These are phyloP conservation scores for Desmophyllum pertusum DNA, from an alignment of 92 coral and sea anemone species.

Conservation along the genomic window DNA sequence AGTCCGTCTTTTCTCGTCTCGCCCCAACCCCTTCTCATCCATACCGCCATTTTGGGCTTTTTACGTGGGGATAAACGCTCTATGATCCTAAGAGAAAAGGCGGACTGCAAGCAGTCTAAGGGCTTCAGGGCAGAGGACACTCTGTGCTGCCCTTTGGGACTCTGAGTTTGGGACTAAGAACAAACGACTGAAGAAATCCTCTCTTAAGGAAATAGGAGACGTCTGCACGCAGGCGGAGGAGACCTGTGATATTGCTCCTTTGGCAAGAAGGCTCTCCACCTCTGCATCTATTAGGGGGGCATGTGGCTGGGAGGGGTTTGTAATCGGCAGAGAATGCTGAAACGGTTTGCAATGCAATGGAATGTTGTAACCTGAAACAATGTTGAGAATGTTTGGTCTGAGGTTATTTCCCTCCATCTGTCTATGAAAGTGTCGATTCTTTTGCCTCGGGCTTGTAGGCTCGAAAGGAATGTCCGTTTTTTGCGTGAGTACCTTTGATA, in stretches of 20 bases:
- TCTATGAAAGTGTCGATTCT: slow-evolving; percentile 39
- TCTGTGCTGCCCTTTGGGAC: too few relatives aligned
- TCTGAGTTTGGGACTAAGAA: slow-evolving; percentile 51
- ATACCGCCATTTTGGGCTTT: too few relatives aligned
- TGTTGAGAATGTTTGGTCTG: slow-evolving; percentile 21
- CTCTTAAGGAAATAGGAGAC: too few relatives aligned
- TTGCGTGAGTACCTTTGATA: slow-evolving; percentile 2
- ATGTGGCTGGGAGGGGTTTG: background rate
- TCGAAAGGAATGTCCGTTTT: slow-evolving; percentile 44
- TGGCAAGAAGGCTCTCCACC: slow-evolving; percentile 5
- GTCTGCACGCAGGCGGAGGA: too few relatives aligned
- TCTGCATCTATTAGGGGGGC: slow-evolving; percentile 18
- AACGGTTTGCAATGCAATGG: slow-evolving; percentile 27
- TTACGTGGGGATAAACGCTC: too few relatives aligned
- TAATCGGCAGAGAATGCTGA: slow-evolving; percentile 21
- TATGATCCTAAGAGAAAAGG: too few relatives aligned
- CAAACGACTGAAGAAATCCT: slow-evolving; percentile 49
- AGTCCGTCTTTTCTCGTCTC: too few relatives aligned
- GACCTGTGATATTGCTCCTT: slow-evolving; percentile 23
- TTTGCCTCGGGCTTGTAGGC: slow-evolving; percentile 21
- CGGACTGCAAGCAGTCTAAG: too few relatives aligned
- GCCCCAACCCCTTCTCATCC: too few relatives aligned
- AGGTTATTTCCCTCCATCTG: slow-evolving; percentile 25
- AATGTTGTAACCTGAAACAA: slow-evolving; percentile 39
- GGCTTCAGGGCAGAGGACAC: too few relatives aligned